A percentile compares a stretch with the other conserved stretches of the same genome.
These are phyloP conservation scores for Drosophila dunni DNA, from an alignment of 1,140 invertebrate species.

Conservation along the genomic window DNA sequence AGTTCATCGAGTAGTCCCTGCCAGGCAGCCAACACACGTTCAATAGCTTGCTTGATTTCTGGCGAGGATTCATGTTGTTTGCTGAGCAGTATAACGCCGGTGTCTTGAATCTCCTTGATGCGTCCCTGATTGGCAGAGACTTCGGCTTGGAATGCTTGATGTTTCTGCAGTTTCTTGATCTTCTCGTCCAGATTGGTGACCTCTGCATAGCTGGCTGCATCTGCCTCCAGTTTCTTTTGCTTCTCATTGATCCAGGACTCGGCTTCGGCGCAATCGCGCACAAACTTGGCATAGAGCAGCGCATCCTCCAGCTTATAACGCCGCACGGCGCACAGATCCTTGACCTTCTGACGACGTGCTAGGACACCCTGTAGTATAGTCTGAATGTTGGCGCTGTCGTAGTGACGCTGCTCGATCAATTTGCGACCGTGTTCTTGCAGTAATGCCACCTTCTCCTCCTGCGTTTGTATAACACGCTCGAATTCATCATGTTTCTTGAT, in stretches of 20 bases:
- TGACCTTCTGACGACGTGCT: slow-evolving; percentile 89
- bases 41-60: slow-evolving; percentile 91
- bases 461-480: slow-evolving; percentile 92
- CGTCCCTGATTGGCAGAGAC: slow-evolving; percentile 94
- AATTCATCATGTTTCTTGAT: slow-evolving; percentile 97
- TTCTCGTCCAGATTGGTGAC: slow-evolving; percentile 93
- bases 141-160: slow-evolving; percentile 98
- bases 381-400: slow-evolving; percentile 94
- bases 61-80: slow-evolving; percentile 89
- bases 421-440: slow-evolving; percentile 95
- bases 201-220: slow-evolving; percentile 88
- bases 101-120: slow-evolving; percentile 92
- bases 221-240: slow-evolving; percentile 93
- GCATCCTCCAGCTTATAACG: slow-evolving; percentile 91
- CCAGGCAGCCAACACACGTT: slow-evolving; percentile 91
- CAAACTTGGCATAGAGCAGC: slow-evolving; percentile 94
- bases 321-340: slow-evolving; percentile 88
- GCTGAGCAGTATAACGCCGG: slow-evolving; percentile 88
- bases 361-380: slow-evolving; percentile 89
- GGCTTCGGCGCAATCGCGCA: slow-evolving; percentile 94
- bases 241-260: slow-evolving; percentile 97
- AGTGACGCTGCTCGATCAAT: slow-evolving; percentile 96
- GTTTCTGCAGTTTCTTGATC: slow-evolving; percentile 98
- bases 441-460: slow-evolving; percentile 93
- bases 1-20: slow-evolving; percentile 92